Percentiles rank a stretch among this genome's conserved stretches.
phyloP scores from a whole-genome alignment of 2,113 vertebrate genomes.

The Oreotrochilus melanogaster region DNA sequence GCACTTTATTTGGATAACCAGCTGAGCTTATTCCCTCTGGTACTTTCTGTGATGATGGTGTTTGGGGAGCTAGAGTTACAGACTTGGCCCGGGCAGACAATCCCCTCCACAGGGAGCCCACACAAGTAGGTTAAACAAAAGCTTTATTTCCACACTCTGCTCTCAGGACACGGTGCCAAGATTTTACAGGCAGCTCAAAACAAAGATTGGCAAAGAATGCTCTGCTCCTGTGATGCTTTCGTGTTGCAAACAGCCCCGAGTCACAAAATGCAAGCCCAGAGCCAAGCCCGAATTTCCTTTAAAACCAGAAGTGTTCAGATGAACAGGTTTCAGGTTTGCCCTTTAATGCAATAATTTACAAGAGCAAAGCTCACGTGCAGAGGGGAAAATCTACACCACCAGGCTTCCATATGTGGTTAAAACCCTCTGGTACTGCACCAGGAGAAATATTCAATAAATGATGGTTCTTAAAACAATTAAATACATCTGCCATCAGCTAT shows the following conservation, averaged over 20 bases:
- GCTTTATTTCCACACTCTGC: constrained; percentile 13
- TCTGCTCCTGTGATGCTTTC: constrained; percentile 18
- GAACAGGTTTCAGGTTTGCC: not conserved
- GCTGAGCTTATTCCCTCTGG: not conserved
- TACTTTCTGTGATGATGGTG: not conserved
- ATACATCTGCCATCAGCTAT: not conserved
- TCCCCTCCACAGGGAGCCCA: constrained; percentile 48
- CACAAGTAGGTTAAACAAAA: constrained; percentile 68
- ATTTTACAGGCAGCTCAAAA: not conserved
- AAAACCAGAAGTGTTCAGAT: not conserved
- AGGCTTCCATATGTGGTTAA: not conserved
- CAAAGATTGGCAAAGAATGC: constrained; percentile 19
- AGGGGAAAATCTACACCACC: not conserved
- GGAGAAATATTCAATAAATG: not conserved
- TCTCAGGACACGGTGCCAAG: not conserved
- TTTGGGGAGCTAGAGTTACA: not conserved
- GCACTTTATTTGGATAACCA: not conserved
- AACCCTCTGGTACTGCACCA: not conserved
- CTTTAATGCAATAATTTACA: not conserved
- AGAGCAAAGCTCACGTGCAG: not conserved
- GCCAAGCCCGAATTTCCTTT: not conserved
- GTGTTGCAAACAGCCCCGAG: constrained; percentile 14
- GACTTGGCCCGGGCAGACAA: not conserved
- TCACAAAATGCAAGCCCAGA: not conserved
- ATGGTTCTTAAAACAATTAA: not conserved